Conservation (phyloP, 2,113 vertebrate genomes). For the Oncorhynchus clarkii region DNA sequence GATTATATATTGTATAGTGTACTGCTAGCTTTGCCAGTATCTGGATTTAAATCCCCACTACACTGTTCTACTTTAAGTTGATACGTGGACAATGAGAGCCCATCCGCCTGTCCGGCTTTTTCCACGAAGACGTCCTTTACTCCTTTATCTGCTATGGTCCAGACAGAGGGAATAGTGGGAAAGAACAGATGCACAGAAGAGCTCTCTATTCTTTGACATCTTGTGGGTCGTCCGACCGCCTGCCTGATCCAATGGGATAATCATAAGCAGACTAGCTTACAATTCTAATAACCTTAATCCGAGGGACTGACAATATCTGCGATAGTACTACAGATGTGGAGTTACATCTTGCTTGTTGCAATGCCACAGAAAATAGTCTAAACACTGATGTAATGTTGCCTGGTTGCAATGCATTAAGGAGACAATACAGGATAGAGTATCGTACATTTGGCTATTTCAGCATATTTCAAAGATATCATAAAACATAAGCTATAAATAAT, state of each 20-base stretch:
- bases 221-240: constrained; percentile 34
- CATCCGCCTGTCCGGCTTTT: constrained; percentile 24
- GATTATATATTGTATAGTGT: background rate
- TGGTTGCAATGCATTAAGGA: constrained; percentile 1
- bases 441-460: background rate
- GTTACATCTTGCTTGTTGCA: constrained; percentile 43
- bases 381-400: constrained; percentile 19
- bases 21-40: background rate
- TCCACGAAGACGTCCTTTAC: constrained; percentile 18
- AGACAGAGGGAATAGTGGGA: constrained; percentile 50
- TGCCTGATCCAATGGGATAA: constrained; percentile 66
- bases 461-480: background rate
- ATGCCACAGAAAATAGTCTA: constrained; percentile 22
- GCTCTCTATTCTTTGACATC: constrained; percentile 60
- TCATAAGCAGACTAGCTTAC: constrained; percentile 57
- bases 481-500: constrained; percentile 1
- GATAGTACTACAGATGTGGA: constrained; percentile 61
- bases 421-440: background rate
- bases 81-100: constrained; percentile 34
- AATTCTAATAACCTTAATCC: constrained; percentile 75
- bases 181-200: constrained; percentile 59
- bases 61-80: constrained; percentile 26
- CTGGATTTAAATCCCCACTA: background rate
- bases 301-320: constrained; percentile 58
- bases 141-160: constrained; percentile 14